phyloP scores from a whole-genome alignment of 53 echinoderm and acorn worm species.

The Henricia sp. region DNA sequence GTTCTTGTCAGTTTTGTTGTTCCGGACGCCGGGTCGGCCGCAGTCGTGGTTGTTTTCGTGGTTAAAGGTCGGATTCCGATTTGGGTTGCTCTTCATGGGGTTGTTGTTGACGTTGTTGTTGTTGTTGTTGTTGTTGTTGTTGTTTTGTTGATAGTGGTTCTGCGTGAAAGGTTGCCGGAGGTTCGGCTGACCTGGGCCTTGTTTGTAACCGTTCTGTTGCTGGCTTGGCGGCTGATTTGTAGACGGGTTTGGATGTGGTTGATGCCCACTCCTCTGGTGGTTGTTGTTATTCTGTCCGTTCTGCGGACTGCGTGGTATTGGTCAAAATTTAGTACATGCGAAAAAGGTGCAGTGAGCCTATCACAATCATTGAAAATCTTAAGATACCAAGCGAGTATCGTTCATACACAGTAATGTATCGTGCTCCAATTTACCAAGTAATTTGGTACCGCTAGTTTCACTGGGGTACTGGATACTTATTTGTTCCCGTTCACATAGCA shows the following conservation, averaged over 20 bases:
- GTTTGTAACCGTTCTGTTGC: slow-evolving; percentile 13
- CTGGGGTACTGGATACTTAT: too few species aligned
- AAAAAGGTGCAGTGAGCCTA: background rate
- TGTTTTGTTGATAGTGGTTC: slow-evolving; percentile 2
- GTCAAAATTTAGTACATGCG: background rate
- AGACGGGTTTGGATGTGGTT: background rate
- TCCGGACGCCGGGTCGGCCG: too few species aligned
- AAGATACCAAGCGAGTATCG: too few species aligned
- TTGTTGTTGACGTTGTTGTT: slow-evolving; percentile 21
- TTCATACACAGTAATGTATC: too few species aligned
- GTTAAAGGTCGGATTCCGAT: too few species aligned
- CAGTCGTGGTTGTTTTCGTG: too few species aligned
- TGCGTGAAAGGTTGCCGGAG: background rate
- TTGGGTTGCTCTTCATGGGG: background rate
- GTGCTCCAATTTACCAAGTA: too few species aligned
- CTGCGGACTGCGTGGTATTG: slow-evolving; percentile 6
- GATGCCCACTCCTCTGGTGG: background rate
- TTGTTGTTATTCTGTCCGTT: slow-evolving; percentile 21
- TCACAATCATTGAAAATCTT: background rate
- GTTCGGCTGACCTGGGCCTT: slow-evolving; percentile 2
- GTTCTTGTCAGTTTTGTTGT: too few species aligned
- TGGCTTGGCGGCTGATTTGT: slow-evolving; percentile 19
- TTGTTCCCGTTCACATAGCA: too few species aligned
- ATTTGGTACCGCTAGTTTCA: too few species aligned
- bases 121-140: background rate